Base-by-base conservation (phyloP, 2,888 invertebrate genomes). In the Quadroppia sp. region DNA sequence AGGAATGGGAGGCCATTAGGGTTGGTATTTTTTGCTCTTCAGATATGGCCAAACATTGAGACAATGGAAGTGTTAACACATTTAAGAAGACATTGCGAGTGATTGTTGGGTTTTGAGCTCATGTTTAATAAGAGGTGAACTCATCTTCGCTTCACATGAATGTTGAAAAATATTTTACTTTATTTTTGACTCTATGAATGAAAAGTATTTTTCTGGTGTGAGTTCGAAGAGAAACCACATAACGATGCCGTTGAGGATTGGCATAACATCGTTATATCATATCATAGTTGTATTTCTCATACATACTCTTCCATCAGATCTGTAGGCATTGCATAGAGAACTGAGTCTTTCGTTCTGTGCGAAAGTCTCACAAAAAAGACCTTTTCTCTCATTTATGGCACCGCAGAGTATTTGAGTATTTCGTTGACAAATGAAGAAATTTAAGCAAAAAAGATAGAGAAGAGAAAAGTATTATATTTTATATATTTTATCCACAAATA, bases 371-470 rank as follows among this genome's bases (percentile, higher is more conserved):
- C 53, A 20, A 13, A 53, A 23, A 32, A 36, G 32, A 32, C 61
- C 32, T 36, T 61, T 61, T 61, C 28, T 61, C 61, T 17, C 61
- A 32, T 61, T 61, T 61, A 61, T 61, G 61, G 61, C 61, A 61
- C 61, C 32, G 32, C 32, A 32, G 61, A 61, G 61, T 28, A 59
- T 36, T 36, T 36, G 36, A 36, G n/a, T 36, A 45, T 9, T 45
- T 17, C 15, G 42, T 42, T 67, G 67, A 67, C 42, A 42, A 67
- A 67, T 67, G 42, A 67, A 67, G 23, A 42, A 67, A 67, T 23
- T 67, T 13, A 23, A 67, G 23, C 40, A 42, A 40, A 40, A n/a
- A 67, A 23, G 4, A 20, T 25, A 17, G 15, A 42, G n/a, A 67
- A 53, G 53, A 53, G 20, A 6, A 50, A 6, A 50, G 20, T 6